Evolutionary conservation across 2,113 vertebrate species (phyloP), one percentile per base, ranked within the genome.

Genomic region (Bubo blakistoni): DNA sequence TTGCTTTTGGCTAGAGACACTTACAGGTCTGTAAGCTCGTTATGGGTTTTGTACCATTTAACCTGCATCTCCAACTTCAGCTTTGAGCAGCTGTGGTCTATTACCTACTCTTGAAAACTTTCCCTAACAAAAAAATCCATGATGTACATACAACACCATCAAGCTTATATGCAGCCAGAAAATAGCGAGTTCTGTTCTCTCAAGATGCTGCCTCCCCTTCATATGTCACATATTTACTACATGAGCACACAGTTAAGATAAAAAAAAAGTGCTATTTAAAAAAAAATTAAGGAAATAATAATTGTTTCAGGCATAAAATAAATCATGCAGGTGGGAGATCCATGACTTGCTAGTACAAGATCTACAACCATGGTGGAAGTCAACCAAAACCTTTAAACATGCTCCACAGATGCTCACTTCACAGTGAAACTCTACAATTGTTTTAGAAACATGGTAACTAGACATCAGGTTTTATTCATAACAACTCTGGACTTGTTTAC

Each of bases 401-500:
- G 38, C 47, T 86, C 95, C 91, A 91, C 63, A 96, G 87, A 93
- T 7, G 38, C 65, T 95, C 47, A 86, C 70, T 94, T 94, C 61
- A 88, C 52, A 92, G 38, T 71, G 89, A 90, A 97, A 94, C 46
- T 84, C 92, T 10, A 14, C 10, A 73, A 36, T 92, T 79, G 92
- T 96, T 97, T 95, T 88, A 73, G 90, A 94, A 96, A 97, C 3
- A 15, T 72, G 61, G 81, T 94, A 97, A 97, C 92, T 96, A 92
- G 76, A 72, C 76, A 91, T 92, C 63, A 73, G n/a, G 91, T 92
- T 97, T 94, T 95, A 95, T 86, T 88, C 66, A 30, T 63, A 97
- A 67, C 26, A 96, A 94, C 81, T 95, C 81, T 34, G 73, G 74
- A 86, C 88, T 94, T 91, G 63, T 95, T 96, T 96, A 94, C 86